Base-by-base conservation (phyloP, 2,113 vertebrate species). In the Columba livia region DNA sequence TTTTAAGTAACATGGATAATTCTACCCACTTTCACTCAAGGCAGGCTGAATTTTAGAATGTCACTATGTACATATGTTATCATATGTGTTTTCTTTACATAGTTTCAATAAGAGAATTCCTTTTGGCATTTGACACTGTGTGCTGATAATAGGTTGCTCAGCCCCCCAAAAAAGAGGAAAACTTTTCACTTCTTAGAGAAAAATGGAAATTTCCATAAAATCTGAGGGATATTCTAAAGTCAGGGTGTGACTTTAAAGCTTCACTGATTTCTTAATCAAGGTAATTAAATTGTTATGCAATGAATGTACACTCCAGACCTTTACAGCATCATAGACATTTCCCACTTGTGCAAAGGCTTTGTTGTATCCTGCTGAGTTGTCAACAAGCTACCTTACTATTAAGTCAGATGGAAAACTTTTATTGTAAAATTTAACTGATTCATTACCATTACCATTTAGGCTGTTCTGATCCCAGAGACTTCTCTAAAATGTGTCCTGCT, bases 251-350 rank as follows among this genome's bases (percentile, higher is more conserved):
- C 85, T 42, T 94, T 83, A 84, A 78, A 85, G 44, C 51, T 80
- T 81, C 38, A 78, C 2, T 58, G 19, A 6, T 83, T 83, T 82
- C 78, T 91, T 88, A 83, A 74, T 54, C 42, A 72, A 92, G 71
- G 51, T 66, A 57, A 80, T 82, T 87, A 95, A 92, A 83, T 62
- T 58, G 26, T 93, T 89, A 50, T 58, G 44, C 77, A 95, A 87
- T 56, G 83, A 66, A 64, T 61, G 54, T 4, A 38, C 6, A 19
- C n/a, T 88, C 34, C 23, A 85, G 36, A 69, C 17, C 8, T 89
- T 89, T 67, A 28, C 28, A 73, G 25, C 25, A 67, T 32, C 13
- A 42, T 29, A 65, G 71, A 82, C 15, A 29, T 58, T 80, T 90
- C 44, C 14, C 4, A 44, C 23, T 48, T 19, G 1, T 70, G 60